Evolutionary conservation across 1,140 invertebrate genomes (phyloP).

Genomic region (Drosophila equinoxialis): DNA sequence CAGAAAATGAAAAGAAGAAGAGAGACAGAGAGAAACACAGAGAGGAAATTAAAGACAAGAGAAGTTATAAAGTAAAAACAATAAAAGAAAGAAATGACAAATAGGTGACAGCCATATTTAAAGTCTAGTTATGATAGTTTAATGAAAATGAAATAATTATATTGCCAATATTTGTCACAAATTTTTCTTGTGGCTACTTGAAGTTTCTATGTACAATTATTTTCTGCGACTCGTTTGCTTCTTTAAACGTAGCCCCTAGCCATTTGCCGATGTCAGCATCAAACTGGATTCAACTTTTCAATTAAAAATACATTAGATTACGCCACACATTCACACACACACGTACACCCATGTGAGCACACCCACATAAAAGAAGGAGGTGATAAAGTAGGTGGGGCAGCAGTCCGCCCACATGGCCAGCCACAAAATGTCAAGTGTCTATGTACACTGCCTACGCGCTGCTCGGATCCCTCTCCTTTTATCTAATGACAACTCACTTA

Average conservation of each 20-base stretch:
- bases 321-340: conserved; percentile 23
- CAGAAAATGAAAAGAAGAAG: not conserved
- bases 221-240: not conserved
- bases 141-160: too few relatives aligned
- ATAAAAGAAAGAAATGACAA: too few relatives aligned
- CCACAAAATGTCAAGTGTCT: conserved; percentile 30
- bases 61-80: too few relatives aligned
- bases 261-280: not conserved
- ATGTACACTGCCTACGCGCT: not conserved
- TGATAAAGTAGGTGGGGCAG: not conserved
- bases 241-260: not conserved
- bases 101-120: too few relatives aligned
- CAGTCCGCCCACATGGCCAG: conserved; percentile 32
- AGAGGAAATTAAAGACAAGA: too few relatives aligned
- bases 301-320: conserved; percentile 74
- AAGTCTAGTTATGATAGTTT: too few relatives aligned
- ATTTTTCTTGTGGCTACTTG: too few relatives aligned
- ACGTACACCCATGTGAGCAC: not conserved
- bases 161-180: too few relatives aligned
- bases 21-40: too few relatives aligned
- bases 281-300: conserved; percentile 43
- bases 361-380: not conserved
- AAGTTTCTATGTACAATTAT: too few relatives aligned
- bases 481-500: conserved; percentile 74
- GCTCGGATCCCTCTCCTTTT: conserved; percentile 13